Conservation (phyloP, 2,797 vertebrate genomes). For the Neopelma chrysocephalum region DNA sequence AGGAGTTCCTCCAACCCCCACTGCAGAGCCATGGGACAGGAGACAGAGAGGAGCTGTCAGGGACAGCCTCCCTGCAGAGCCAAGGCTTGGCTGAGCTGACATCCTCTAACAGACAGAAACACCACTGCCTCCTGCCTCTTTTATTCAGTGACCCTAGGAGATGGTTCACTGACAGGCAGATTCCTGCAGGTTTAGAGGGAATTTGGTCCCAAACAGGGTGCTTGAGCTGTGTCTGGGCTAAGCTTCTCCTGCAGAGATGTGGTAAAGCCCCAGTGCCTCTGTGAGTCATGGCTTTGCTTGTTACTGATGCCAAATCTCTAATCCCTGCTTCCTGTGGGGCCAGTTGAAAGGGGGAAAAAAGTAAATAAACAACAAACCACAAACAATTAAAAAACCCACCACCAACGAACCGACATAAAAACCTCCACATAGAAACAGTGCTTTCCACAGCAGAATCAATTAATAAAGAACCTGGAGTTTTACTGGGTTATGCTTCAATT, state of each 20-base stretch:
- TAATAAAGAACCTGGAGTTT: not conserved
- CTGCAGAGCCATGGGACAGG: not conserved
- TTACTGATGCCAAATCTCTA: not conserved
- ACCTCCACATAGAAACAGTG: not conserved
- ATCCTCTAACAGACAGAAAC: not conserved
- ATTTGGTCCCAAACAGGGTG: not conserved
- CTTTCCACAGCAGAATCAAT: not conserved
- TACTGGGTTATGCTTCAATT: not conserved
- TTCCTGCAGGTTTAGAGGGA: not conserved
- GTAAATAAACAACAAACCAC: too few relatives aligned
- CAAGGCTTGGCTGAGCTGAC: not conserved
- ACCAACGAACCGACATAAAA: not conserved
- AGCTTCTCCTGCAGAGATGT: not conserved
- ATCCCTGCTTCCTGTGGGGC: not conserved
- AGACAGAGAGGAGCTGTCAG: not conserved
- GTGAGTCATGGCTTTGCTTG: not conserved
- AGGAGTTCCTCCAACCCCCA: rapidly evolving
- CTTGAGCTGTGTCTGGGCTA: not conserved
- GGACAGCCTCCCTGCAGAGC: not conserved
- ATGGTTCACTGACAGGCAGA: rapidly evolving
- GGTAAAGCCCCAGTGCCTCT: not conserved
- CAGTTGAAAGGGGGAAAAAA: not conserved
- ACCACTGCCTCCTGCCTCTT: not conserved
- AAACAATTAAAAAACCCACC: not conserved
- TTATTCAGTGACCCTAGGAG: not conserved